Conservation (phyloP, 2,113 vertebrate genomes). For the Galbula dea region DNA sequence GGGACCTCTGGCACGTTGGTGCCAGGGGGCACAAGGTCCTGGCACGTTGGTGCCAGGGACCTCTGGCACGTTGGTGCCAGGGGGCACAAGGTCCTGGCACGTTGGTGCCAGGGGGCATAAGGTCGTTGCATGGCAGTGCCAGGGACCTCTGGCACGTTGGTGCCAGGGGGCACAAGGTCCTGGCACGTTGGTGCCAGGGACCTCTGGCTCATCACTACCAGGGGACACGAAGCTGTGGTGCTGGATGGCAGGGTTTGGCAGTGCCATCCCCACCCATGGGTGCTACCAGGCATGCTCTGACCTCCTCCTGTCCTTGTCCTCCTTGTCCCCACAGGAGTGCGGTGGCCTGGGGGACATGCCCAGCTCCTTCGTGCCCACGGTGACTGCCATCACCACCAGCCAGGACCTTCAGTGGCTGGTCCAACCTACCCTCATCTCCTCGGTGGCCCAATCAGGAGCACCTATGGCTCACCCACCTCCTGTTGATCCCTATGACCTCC, state of each 20-base stretch:
- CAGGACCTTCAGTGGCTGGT: conserved; percentile 98
- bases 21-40: no score
- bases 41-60: neutral
- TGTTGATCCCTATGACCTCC: conserved; percentile 89
- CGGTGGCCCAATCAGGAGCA: conserved; percentile 83
- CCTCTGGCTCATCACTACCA: no score
- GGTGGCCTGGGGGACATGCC: conserved; percentile 89
- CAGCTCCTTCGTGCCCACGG: conserved; percentile 93
- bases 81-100: no score
- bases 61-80: neutral
- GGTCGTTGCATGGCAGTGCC: rapidly evolving
- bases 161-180: neutral
- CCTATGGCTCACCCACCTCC: conserved; percentile 36
- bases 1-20: no score
- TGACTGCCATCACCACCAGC: conserved; percentile 96
- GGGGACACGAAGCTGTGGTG: no score
- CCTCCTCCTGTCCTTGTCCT: neutral
- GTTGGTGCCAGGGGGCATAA: neutral
- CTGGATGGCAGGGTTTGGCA: no score
- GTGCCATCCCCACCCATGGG: neutral
- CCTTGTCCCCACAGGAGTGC: conserved; percentile 61
- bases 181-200: no score
- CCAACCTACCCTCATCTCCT: conserved; percentile 92
- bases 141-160: no score
- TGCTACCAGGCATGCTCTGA: neutral